Evolutionary conservation across 2,888 invertebrate genomes (phyloP).

Genomic region (Onchidella celtica): DNA sequence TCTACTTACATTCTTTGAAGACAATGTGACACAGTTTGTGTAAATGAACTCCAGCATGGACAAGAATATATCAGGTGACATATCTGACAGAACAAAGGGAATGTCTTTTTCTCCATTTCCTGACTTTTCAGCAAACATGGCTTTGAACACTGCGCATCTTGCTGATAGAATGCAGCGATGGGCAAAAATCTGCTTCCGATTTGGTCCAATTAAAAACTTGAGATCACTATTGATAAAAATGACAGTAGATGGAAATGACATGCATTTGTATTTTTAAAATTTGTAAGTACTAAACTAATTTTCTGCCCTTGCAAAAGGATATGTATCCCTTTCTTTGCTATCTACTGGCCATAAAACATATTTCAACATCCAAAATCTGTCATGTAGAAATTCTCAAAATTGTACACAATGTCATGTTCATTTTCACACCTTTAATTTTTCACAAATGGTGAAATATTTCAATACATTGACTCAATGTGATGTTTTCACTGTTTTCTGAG

Average conservation of each 20-base stretch:
- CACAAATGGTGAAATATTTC: too few species aligned
- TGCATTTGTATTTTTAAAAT: not conserved
- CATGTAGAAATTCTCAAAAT: too few species aligned
- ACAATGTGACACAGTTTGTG: slow-evolving; percentile 76
- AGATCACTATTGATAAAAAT: slow-evolving; percentile 72
- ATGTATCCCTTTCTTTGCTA: too few species aligned
- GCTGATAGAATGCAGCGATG: slow-evolving; percentile 75
- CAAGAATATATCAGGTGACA: slow-evolving; percentile 74
- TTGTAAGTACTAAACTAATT: not conserved
- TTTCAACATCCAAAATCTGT: too few species aligned
- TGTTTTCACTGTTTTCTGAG: too few species aligned
- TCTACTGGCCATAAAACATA: too few species aligned
- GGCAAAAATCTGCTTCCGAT: slow-evolving; percentile 73
- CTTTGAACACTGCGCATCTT: slow-evolving; percentile 77
- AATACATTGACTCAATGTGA: too few species aligned
- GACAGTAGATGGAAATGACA: not conserved
- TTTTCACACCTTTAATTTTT: too few species aligned
- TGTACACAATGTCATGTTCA: too few species aligned
- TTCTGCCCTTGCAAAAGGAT: not conserved
- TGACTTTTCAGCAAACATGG: slow-evolving; percentile 75
- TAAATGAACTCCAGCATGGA: slow-evolving; percentile 78
- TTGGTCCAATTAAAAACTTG: slow-evolving; percentile 76
- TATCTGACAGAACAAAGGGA: slow-evolving; percentile 77
- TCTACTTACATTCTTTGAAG: slow-evolving; percentile 73
- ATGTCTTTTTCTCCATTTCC: slow-evolving; percentile 68